phyloP scores from a whole-genome alignment of 2,797 vertebrate species.

The Ctenosaura bakeri region DNA sequence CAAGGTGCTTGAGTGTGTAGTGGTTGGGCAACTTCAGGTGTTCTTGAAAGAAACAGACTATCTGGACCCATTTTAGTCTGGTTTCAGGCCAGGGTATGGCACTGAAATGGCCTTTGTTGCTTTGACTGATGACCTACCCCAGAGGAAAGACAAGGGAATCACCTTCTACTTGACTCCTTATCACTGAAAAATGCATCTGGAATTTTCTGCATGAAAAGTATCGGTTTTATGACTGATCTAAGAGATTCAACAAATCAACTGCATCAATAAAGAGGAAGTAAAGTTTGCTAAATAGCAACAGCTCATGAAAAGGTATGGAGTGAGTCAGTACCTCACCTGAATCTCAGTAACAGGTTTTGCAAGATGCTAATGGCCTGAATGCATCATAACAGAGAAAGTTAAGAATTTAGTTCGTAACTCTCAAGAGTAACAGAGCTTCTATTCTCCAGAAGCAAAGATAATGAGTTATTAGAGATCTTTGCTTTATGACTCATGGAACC shows the following conservation, averaged over 20 bases:
- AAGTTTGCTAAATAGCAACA: not conserved
- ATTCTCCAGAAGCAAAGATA: not conserved
- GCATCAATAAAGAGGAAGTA: not conserved
- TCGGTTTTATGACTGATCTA: not conserved
- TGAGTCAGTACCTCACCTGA: not conserved
- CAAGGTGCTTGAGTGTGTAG: too few species aligned
- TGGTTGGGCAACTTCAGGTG: too few species aligned
- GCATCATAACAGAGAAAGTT: not conserved
- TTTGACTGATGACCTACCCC: too few species aligned
- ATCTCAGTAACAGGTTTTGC: not conserved
- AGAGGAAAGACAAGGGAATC: too few species aligned
- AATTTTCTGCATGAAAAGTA: not conserved
- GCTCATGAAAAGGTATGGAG: not conserved
- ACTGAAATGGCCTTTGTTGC: too few species aligned
- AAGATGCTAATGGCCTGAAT: not conserved
- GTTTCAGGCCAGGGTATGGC: too few species aligned
- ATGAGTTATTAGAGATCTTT: conserved; percentile 9
- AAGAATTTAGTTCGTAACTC: not conserved
- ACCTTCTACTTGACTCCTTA: not conserved
- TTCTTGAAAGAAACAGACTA: too few species aligned
- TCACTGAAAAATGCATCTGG: not conserved
- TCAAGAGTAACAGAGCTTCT: not conserved
- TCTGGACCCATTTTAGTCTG: too few species aligned
- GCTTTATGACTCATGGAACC: conserved; percentile 20
- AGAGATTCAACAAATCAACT: not conserved